Base-by-base conservation (phyloP, 2,797 vertebrate species). In the Myotis vivesi region DNA sequence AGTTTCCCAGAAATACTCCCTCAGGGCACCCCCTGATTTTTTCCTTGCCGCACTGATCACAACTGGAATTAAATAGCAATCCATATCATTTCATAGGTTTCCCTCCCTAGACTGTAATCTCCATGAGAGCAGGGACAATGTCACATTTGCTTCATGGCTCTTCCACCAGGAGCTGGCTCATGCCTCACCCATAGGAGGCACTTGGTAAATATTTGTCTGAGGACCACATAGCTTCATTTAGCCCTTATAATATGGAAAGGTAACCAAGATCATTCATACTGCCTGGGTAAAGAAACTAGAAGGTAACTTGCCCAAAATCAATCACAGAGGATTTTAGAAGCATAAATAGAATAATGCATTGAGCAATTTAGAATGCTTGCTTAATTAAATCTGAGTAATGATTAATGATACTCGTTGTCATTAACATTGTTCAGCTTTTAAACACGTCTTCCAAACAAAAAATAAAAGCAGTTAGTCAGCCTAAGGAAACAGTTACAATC, bases 371-470 rank as follows among this genome's bases (percentile, higher is more conserved):
- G 25, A 94, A 92, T 69, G 73, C 22, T 83, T 92, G 5, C 68
- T 95, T 96, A 94, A 96, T 96, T 92, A 97, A 95, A 95, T n/a
- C 55, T 66, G 44, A 95, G 81, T 59, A 84, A 89, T 89, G 84
- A 96, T 89, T 94, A 93, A 92, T 86, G 57, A 93, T 64, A 33
- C 11, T 87, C 62, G 49, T 75, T 92, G 57, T 91, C 89, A 96
- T 73, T 95, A 95, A 79, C 84, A 87, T n/a, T 77, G 49, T 64
- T 92, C 81, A 89, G 25, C 53, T 77, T 95, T 92, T 85, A 88
- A 96, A 92, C 44, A 89, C 86, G 68, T 88, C 22, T 82, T 68
- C 85, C 53, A 87, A 57, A 23, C 41, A 91, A 87, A 59, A n/a
- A 22, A 33, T 22, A 49, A 92, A 93, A 82, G 83, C 69, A 89